Base-by-base conservation (phyloP, 2,888 invertebrate genomes). In the Hyppa rectilinea region DNA sequence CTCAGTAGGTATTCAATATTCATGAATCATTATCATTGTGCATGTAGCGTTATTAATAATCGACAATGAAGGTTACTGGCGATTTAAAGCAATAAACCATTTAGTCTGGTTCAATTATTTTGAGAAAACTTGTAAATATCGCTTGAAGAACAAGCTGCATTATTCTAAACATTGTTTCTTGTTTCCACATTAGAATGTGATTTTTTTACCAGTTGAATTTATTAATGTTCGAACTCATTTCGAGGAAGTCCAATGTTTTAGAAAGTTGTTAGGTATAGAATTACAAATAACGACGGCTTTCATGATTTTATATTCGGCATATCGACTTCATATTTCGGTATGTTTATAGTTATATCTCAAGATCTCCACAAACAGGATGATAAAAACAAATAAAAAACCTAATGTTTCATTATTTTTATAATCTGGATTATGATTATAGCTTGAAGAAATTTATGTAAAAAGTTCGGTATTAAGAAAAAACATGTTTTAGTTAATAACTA, bases 181-280 rank as follows among this genome's bases (percentile, higher is more conserved):
- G 29, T 73, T 56, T 53, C 40, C n/a, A 49, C 45, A 62, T 52
- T 45, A 9, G 29, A 68, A 71, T 53, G 50, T 38, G 59, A 52
- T 60, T 63, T 76, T 67, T 23, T 55, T 50, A 43, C 47, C 47
- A 69, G 12, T 65, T 66, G 49, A 73, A 78, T 75, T 69, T 85
- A 82, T 84, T 56, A 58, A 66, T 77, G 75, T 73, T 75, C 63
- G 60, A 71, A 74, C 66, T 68, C 67, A 80, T 80, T 80, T 81
- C 52, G 76, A 81, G 74, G 80, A 79, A 78, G 70, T 74, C 63
- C 68, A 80, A 79, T 77, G 67, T 64, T 87, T 88, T 88, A 86
- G 88, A 89, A 88, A 88, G 88, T 87, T 86, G 87, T 81, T 78
- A 80, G 78, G 80, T 83, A 81, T 81, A 78, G 78, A 72, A 78